Conservation (phyloP, 2,113 vertebrate genomes). For the Pituophis catenifer region DNA sequence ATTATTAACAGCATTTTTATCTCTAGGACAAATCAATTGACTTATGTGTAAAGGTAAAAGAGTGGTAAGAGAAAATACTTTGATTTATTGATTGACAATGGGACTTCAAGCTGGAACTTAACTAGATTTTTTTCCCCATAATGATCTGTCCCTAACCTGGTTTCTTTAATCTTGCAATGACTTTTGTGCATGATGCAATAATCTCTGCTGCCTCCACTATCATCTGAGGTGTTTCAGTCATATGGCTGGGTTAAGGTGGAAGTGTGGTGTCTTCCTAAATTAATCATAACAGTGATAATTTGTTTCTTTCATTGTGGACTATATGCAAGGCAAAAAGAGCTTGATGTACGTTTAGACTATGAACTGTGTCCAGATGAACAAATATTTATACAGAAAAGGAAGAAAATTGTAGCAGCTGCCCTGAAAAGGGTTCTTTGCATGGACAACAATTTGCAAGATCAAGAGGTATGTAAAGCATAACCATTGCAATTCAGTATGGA, state of each 20-base stretch:
- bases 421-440: conserved; percentile 72
- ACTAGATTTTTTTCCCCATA: not conserved
- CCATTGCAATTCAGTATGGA: not conserved
- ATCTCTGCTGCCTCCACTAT: not conserved
- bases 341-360: conserved; percentile 76
- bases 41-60: conserved; percentile 41
- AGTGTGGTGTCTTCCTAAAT: not conserved
- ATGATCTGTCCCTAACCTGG: not conserved
- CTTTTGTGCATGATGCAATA: not conserved
- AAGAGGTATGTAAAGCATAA: conserved; percentile 65
- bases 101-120: not conserved
- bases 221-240: not conserved
- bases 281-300: not conserved
- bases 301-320: conserved; percentile 10
- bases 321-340: conserved; percentile 52
- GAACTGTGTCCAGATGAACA: conserved; percentile 75
- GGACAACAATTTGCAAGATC: conserved; percentile 59
- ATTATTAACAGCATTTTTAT: not conserved
- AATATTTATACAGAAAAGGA: conserved; percentile 74
- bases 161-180: not conserved
- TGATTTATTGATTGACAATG: not conserved
- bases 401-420: conserved; percentile 68
- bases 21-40: conserved; percentile 48
- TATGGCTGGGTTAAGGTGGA: not conserved
- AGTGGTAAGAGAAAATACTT: conserved; percentile 51